phyloP scores from a whole-genome alignment of 2,113 vertebrate species.

The Myxocyprinus asiaticus region DNA sequence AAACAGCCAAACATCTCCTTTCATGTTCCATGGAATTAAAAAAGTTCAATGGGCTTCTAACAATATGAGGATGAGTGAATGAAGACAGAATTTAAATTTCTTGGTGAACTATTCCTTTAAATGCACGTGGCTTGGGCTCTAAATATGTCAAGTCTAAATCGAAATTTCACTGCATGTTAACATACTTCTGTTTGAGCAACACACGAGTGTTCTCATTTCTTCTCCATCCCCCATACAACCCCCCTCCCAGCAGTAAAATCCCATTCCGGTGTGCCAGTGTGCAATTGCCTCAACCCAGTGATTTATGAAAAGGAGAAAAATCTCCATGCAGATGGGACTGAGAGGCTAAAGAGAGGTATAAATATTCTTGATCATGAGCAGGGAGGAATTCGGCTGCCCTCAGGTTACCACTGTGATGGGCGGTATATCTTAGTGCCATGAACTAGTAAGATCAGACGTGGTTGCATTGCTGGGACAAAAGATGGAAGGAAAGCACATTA shows the following conservation, averaged over 20 bases:
- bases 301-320: slow-evolving; percentile 74
- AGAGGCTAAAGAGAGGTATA: slow-evolving; percentile 57
- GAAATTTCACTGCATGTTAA: slow-evolving; percentile 3
- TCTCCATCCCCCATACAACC: slow-evolving; percentile 53
- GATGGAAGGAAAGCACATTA: not conserved
- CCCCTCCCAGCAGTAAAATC: slow-evolving; percentile 58
- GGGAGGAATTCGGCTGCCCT: slow-evolving; percentile 16
- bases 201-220: slow-evolving; percentile 53
- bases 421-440: slow-evolving; percentile 13
- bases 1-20: too few species aligned
- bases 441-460: slow-evolving; percentile 5
- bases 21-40: too few species aligned
- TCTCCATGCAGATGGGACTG: slow-evolving; percentile 65
- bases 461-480: not conserved
- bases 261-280: slow-evolving; percentile 59
- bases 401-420: slow-evolving; percentile 26
- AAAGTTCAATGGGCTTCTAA: too few species aligned
- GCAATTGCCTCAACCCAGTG: slow-evolving; percentile 74
- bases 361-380: slow-evolving; percentile 63
- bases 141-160: not conserved
- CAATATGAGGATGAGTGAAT: too few species aligned
- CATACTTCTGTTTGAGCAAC: slow-evolving; percentile 61
- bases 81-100: too few species aligned
- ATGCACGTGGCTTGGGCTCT: not conserved
- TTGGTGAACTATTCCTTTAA: not conserved